Base-by-base conservation (phyloP, 1,140 invertebrate species). In the Pogonomyrmex californicus region DNA sequence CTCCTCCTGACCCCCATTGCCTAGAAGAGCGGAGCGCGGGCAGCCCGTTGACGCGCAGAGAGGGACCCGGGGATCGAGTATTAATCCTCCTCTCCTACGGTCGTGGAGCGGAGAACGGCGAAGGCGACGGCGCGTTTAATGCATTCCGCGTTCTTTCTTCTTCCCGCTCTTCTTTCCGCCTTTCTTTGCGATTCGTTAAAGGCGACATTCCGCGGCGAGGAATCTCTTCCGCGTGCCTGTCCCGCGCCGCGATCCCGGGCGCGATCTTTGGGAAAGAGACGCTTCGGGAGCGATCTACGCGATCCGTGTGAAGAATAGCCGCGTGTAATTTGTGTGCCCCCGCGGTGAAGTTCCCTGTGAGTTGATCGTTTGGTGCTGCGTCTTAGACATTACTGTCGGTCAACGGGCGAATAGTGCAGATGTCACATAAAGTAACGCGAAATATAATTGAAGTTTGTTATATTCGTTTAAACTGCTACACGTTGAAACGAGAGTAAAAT, bases 1-100 rank as follows among this genome's bases (percentile, higher is more conserved):
- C 86, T 91, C 23, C 88, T 91, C 89, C 87, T 94, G 88, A 91
- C 92, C 92, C 92, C 92, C 89, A 93, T 92, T 93, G 88, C 86
- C 36, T 76, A 79, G 86, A 71, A 38, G 77, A 68, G n/a, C 75
- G 87, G 58, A 41, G 71, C 41, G 54, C 70, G 70, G 56, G 75
- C 36, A 30, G 66, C 36, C 38, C 44, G 70, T 41, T 63, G 86
- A 77, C 78, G 30, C 49, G 51, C 44, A 33, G 10, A 56, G 63
- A 58, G 85, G 63, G 38, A 56, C 36, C 65, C 38, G 78, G 17
- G 75, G 30, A 82, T 62, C 76, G 79, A 12, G 51, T 47, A 65
- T 63, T 63, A 66, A 86, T 86, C 68, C 73, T 49, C 56, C 70
- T 1, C 3, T 10, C 33, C 36, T 30, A 68, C 23, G 17, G 65